phyloP scores from a whole-genome alignment of 2,888 invertebrate genomes.

The Erebia palarica region DNA sequence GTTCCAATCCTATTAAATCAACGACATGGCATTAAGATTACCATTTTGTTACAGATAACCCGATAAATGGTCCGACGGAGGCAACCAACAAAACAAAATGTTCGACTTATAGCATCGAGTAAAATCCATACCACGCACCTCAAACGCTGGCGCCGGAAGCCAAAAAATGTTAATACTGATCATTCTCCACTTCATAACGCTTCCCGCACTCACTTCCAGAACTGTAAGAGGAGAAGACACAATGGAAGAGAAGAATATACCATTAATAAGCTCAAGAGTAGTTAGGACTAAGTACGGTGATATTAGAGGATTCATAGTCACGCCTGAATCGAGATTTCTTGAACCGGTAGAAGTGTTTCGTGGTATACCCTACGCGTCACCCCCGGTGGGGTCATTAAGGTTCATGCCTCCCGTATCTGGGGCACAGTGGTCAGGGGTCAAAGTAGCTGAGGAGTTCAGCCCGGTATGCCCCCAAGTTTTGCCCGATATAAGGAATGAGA shows the following conservation, averaged over 20 bases:
- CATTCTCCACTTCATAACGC: conserved; percentile 75
- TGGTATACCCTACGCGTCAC: conserved; percentile 97
- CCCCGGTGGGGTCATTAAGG: conserved; percentile 92
- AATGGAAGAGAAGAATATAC: conserved; percentile 76
- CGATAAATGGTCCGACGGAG: conserved; percentile 62
- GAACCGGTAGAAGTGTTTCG: conserved; percentile 96
- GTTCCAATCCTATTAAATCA: conserved; percentile 10
- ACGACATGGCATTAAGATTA: conserved; percentile 14
- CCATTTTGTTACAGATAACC: conserved; percentile 67
- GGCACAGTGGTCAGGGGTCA: conserved; percentile 94
- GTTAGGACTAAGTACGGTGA: conserved; percentile 95
- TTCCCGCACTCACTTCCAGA: conserved; percentile 72
- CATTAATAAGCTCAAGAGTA: conserved; percentile 89
- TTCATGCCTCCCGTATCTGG: conserved; percentile 98
- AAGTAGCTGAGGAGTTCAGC: conserved; percentile 92
- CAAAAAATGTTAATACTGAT: conserved; percentile 75
- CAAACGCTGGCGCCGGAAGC: conserved; percentile 66
- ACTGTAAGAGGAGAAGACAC: conserved; percentile 73
- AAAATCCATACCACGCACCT: conserved; percentile 50
- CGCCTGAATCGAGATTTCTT: conserved; percentile 89
- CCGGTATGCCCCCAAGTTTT: conserved; percentile 96
- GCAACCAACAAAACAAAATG: conserved; percentile 61
- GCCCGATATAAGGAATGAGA: conserved; percentile 93
- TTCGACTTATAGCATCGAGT: conserved; percentile 73
- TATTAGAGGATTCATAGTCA: conserved; percentile 92